Base-by-base conservation (phyloP, 2,888 invertebrate genomes). In the Rhimphoctona megacephalus region DNA sequence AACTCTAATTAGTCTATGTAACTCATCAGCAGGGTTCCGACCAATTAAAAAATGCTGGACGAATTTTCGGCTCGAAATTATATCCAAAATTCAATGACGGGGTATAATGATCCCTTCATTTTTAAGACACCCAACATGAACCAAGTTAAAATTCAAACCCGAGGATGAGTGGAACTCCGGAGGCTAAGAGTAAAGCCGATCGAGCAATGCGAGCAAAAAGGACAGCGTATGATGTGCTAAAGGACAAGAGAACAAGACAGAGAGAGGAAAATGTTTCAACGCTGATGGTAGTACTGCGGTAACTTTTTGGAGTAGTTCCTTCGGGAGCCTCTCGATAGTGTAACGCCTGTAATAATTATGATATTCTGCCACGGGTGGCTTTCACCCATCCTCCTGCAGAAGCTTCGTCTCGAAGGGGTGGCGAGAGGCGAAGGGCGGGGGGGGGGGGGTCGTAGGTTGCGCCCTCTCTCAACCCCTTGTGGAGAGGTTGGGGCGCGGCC, bases 401-500 rank as follows among this genome's bases (percentile, higher is more conserved):
- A 66, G 19, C 81, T 54, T 57, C 72, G 19, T 49, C 70, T 72
- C 76, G 67, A 39, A 22, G 70, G 39, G 46, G 49, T 36, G 25
- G 81, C 70, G 76, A 14, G 46, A 54, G 78, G 52, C 72, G 39
- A 39, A 39, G 39, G 39, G 8, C 9, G 39, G 39, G 52, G 81
- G 43, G 39, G 49, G 49, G 17, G 69, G 39, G 77, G 36, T 33
- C 49, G 61, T 25, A 30, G n/a, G 33, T 57, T 73, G 76, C 78
- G 67, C 74, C 54, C 77, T 81, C 85, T 89, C 91, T 88, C 89
- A 25, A 25, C 67, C 67, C 52, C 67, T 52, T 46, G 77, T 43
- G 57, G 43, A 91, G 92, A 93, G 94, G 94, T 94, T 93, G 94
- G 94, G 94, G 94, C 93, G 94, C 94, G 94, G 94, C 92, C 94